These are phyloP conservation scores for Brachionus calyciflorus DNA, from an alignment of 1,140 invertebrate genomes.

Conservation along the genomic window DNA sequence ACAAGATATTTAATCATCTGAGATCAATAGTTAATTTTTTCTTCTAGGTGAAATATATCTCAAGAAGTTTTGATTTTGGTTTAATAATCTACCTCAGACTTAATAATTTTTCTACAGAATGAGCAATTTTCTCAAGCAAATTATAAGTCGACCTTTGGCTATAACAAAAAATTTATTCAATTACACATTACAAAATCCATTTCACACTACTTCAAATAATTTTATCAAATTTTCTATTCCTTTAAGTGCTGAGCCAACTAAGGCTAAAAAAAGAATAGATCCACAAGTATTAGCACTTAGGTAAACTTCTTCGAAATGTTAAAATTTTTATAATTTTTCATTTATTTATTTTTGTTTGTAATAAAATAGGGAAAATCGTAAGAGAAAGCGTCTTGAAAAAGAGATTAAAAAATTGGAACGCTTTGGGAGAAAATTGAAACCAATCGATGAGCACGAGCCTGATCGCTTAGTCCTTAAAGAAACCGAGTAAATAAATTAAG, in stretches of 20 bases:
- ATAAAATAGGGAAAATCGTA: slow-evolving; percentile 25
- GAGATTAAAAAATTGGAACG: slow-evolving; percentile 32
- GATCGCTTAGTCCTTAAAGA: slow-evolving; percentile 28
- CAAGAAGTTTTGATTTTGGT: no score
- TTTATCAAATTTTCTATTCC: background rate
- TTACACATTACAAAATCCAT: background rate
- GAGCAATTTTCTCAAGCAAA: slow-evolving; percentile 17
- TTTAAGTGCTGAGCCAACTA: slow-evolving; percentile 13
- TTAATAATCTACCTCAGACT: background rate
- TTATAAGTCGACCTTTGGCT: background rate
- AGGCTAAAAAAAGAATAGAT: slow-evolving; percentile 40
- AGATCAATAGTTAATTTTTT: no score
- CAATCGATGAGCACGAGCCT: slow-evolving; percentile 34
- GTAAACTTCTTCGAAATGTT: background rate
- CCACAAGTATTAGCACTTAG: slow-evolving; percentile 2
- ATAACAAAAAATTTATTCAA: background rate
- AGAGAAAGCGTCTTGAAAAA: slow-evolving; percentile 27
- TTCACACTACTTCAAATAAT: background rate
- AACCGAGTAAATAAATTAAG: slow-evolving; percentile 31
- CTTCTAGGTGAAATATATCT: no score
- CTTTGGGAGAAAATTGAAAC: slow-evolving; percentile 34
- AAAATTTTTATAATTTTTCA: background rate
- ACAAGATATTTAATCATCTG: no score
- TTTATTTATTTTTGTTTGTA: background rate
- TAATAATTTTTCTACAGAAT: background rate